Evolutionary conservation across 2,888 invertebrate genomes (phyloP), one percentile per base, ranked within the genome.

Genomic region (Sceliomorpha sp.): DNA sequence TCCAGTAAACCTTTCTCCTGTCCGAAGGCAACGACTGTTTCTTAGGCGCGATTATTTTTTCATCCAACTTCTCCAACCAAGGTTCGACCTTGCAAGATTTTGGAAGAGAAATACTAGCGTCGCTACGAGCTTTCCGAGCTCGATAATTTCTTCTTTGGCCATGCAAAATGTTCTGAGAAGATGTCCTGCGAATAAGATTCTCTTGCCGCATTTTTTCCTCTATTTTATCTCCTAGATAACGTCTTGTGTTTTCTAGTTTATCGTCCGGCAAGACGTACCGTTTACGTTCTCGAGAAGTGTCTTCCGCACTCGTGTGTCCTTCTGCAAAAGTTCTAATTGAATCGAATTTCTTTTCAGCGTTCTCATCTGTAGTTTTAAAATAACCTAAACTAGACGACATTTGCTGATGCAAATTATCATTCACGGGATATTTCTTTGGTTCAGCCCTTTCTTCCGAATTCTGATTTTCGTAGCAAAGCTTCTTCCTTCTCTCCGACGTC

Each of bases 61-160:
- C 77, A 17, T 77, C 70, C 3, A 13, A 12, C 24, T 20, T 32
- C 1, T 37, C 31, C 12, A 29, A 26, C 31, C 20, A 40, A 4
- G 24, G 17, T 4, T 42, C 44, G 14, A 15, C 9, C 9, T 45
- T 37, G 29, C 24, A 55, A 8, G 12, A 1, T 7, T 24, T 37
- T 1, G 48, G 56, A 9, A 47, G 58, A 13, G 58, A 48, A 24
- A 83, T 63, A 53, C 70, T 83, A n/a, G 74, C 79, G 13, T 84
- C 83, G 48, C 83, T 86, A 29, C 78, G 78, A 9, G 76, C 79
- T 58, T 83, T 82, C 17, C 83, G 73, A 2, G 81, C 76, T 0
- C 76, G 72, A 48, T 84, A 81, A 59, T 75, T 74, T 13, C 34
- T 62, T 1, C 48, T 58, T 27, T 74, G 50, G 47, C 64, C 32